Evolutionary conservation across 2,797 vertebrate species (phyloP), one percentile per base, ranked within the genome.

Genomic region (Sebastes oblongus): DNA sequence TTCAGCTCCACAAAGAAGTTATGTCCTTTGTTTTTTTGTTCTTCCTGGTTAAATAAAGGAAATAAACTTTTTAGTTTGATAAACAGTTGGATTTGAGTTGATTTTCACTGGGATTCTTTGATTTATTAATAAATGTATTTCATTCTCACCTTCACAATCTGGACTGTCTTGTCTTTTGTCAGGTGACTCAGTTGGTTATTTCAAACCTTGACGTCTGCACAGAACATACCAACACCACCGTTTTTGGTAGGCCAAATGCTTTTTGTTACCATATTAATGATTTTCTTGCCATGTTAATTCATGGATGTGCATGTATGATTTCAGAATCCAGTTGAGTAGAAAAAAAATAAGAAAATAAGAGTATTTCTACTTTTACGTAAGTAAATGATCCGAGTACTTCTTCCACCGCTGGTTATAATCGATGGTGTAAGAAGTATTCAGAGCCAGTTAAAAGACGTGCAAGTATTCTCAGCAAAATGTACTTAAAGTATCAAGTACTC

Each of bases 101-200:
- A 20, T 61, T 65, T 22, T n/a, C 22, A 13, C 1, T 66, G 25
- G 4, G n/a, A 32, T n/a, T 3, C 7, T 81, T 66, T 64, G 3
- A 66, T 42, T 68, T 36, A 9, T 24, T 59, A 79, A 83, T 88
- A 88, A 76, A 85, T 62, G 0, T 10, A 20, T 55, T 58, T 60
- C 2, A 27, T 24, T n/a, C 3, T 52, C 11, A 4, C 5, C 5
- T 25, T 68, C 64, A 65, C 62, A 64, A 14, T 46, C 24, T 66
- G 39, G 24, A 65, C 22, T 61, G 59, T 61, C 5, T 61, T 55
- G 7, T 61, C 34, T 65, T 39, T 65, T 65, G 22, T 25, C 34
- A 64, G 34, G n/a, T 24, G 12, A 39, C n/a, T 39, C 34, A 2
- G 5, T 13, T 39, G 22, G 3, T 64, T 36, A 24, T 42, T 65